A percentile compares a stretch with the other conserved stretches of the same genome.
phyloP scores from a whole-genome alignment of 2,113 vertebrate species.

The Craseonycteris thonglongyai region DNA sequence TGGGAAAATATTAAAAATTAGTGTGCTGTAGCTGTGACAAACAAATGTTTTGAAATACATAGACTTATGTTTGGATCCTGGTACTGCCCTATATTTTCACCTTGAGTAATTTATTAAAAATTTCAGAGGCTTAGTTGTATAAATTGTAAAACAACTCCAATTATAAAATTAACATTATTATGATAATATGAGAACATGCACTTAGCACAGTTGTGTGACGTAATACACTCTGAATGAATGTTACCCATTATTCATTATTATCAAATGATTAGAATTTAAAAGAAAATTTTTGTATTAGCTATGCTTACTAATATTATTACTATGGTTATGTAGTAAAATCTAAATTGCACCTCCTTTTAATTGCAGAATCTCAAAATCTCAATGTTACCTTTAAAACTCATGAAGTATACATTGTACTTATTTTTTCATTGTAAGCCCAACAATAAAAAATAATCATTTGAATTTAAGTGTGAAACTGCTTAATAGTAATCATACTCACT shows the following conservation, averaged over 20 bases:
- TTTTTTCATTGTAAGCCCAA: background rate
- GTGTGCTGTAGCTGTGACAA: background rate
- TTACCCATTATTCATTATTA: background rate
- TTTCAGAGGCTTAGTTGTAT: background rate
- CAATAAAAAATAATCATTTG: background rate
- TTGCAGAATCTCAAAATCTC: background rate
- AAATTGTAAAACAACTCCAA: background rate
- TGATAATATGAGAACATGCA: background rate
- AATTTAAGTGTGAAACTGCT: background rate
- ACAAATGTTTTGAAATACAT: background rate
- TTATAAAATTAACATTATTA: background rate
- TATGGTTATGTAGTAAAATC: background rate
- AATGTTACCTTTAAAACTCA: background rate
- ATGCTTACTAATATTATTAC: background rate
- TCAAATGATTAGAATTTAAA: background rate
- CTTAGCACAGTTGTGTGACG: background rate
- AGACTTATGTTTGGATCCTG: background rate
- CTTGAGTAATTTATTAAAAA: background rate
- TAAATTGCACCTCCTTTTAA: background rate
- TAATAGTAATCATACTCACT: background rate
- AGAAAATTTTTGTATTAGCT: background rate
- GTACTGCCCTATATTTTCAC: background rate
- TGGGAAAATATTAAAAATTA: background rate
- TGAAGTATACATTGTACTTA: background rate
- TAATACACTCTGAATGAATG: background rate